Base-by-base conservation (phyloP, 2,888 invertebrate species). In the Sepioteuthis lessoniana region DNA sequence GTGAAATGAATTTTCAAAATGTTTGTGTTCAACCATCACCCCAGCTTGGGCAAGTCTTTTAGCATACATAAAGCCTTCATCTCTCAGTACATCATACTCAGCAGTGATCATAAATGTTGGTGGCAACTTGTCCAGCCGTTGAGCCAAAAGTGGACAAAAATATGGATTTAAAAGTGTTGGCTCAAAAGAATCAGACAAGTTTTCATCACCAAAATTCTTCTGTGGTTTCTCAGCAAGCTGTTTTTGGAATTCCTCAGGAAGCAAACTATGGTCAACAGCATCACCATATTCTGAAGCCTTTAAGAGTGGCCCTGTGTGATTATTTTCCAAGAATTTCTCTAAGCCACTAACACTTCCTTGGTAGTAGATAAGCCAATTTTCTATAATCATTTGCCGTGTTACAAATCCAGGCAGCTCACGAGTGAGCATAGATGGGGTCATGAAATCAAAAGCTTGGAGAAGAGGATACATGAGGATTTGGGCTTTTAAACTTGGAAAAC, bases 61-160 rank as follows among this genome's bases (percentile, higher is more conserved):
- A 19, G 96, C 96, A 94, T 97, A 97, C 94, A 97, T 96, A 16
- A 97, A 92, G 16, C 97, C 97, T 93, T 97, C 97, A 94, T 97
- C 97, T 13, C 97, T 95, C 19, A 97, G 95, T 4, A 97, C 96
- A 95, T 97, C 97, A 95, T 96, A 97, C 95, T 97, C 96, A 93
- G 97, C 97, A 0, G 97, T 97, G 47, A 97, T 94, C 38, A 97
- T 95, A 94, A 97, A 96, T 0, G 97, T 96, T 38, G 95, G 94
- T 4, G 97, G 97, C 25, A 97, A 94, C 21, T 95, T 96, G 50
- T 95, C 95, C 0, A 94, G 94, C 47, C 96, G 95, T 13, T 94
- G 95, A 47, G 96, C 96, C 97, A 97, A 96, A 91, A 97, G 94
- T 10, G 97, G 97, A 25, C 97, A 96, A 94, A 97, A 97, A 55